These are phyloP conservation scores for Ylistrum balloti DNA, from an alignment of 1,140 invertebrate genomes.

Conservation along the genomic window DNA sequence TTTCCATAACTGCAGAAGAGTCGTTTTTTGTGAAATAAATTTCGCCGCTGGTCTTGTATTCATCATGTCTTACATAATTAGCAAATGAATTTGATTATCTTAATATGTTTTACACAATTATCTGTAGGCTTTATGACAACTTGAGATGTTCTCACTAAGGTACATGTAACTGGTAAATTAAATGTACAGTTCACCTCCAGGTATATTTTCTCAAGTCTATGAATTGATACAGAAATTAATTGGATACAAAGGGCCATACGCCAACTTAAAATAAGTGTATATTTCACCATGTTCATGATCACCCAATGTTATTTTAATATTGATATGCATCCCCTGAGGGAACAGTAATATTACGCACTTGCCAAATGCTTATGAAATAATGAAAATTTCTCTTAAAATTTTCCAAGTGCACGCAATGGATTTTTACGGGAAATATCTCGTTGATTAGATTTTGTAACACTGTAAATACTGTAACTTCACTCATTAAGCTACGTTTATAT, in stretches of 20 bases:
- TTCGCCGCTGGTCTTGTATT: not conserved
- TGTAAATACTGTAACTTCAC: not conserved
- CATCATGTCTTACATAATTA: constrained; percentile 16
- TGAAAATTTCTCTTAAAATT: not conserved
- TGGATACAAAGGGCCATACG: not conserved
- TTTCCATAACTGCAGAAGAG: not conserved
- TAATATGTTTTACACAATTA: not conserved
- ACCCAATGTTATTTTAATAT: not conserved
- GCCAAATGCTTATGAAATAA: not conserved
- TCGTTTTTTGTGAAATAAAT: not conserved
- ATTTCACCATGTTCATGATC: not conserved
- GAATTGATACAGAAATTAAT: not conserved
- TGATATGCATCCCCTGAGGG: not conserved
- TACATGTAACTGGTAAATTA: constrained; percentile 32
- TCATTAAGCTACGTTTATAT: not conserved
- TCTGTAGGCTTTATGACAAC: constrained; percentile 33
- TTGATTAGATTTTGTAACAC: not conserved
- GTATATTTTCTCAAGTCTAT: not conserved
- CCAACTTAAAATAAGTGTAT: not conserved
- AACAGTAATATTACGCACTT: not conserved
- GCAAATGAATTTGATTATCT: constrained; percentile 34
- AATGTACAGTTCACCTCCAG: not conserved
- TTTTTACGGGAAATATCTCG: not conserved
- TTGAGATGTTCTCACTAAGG: not conserved
- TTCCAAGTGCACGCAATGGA: not conserved